Evolutionary conservation across 2,888 invertebrate genomes (phyloP).

Genomic region (Psococerastis gibbosa): DNA sequence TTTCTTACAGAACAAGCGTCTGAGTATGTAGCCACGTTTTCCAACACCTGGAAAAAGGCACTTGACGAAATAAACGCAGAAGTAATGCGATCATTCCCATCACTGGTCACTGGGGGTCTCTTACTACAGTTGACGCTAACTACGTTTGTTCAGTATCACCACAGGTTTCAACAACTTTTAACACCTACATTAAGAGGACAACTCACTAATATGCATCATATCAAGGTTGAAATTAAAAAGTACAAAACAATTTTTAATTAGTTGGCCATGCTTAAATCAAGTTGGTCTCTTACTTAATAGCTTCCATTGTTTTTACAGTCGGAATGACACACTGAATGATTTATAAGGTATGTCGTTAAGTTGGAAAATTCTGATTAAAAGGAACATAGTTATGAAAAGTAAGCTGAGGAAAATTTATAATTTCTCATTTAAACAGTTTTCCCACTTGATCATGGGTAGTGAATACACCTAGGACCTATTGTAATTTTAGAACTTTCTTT

Average conservation of each 20-base stretch:
- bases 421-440: too few species aligned
- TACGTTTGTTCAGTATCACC: conserved; percentile 93
- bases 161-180: conserved; percentile 86
- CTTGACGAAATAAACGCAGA: conserved; percentile 89
- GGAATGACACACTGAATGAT: too few species aligned
- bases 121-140: conserved; percentile 87
- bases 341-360: too few species aligned
- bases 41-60: conserved; percentile 85
- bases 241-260: conserved; percentile 96
- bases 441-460: too few species aligned
- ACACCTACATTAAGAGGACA: conserved; percentile 71
- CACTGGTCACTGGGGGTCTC: conserved; percentile 85
- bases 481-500: too few species aligned
- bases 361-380: too few species aligned
- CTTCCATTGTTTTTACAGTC: too few species aligned
- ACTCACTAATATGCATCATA: conserved; percentile 91
- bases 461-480: too few species aligned
- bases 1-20: conserved; percentile 44
- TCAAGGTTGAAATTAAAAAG: conserved; percentile 99
- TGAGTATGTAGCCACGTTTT: conserved; percentile 73
- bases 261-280: too few species aligned
- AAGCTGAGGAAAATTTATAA: too few species aligned
- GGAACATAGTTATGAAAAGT: too few species aligned
- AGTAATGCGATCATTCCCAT: conserved; percentile 87
- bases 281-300: too few species aligned